Conservation (phyloP, 2,113 vertebrate species). For the Pluvialis apricaria region DNA sequence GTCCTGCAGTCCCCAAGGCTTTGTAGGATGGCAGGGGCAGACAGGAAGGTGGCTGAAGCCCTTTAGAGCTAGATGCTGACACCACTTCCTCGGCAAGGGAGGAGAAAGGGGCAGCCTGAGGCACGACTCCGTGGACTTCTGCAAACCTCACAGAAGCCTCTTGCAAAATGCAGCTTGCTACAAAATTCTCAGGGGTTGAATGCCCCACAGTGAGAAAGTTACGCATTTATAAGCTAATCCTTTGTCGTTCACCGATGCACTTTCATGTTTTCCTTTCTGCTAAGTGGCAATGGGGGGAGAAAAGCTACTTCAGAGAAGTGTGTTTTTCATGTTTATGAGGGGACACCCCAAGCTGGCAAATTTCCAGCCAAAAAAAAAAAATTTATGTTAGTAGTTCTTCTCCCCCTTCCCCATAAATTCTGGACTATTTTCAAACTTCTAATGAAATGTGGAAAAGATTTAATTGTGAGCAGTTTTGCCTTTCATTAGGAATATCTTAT, state of each 20-base stretch:
- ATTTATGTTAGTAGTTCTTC: neutral
- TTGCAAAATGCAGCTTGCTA: neutral
- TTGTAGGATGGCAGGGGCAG: rapidly evolving
- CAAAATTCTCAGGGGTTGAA: neutral
- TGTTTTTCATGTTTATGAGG: neutral
- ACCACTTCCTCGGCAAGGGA: neutral
- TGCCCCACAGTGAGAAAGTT: neutral
- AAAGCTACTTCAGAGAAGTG: neutral
- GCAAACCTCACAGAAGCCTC: neutral
- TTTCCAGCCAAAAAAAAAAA: neutral
- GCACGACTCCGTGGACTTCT: rapidly evolving
- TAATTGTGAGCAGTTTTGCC: neutral
- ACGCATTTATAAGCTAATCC: neutral
- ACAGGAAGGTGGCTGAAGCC: neutral
- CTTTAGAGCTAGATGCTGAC: neutral
- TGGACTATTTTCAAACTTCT: neutral
- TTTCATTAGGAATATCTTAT: neutral
- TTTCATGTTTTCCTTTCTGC: neutral
- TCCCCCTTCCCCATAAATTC: neutral
- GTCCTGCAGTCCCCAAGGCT: neutral
- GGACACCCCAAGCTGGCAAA: neutral
- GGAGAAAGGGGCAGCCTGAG: neutral
- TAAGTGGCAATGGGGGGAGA: rapidly evolving
- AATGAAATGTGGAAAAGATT: neutral
- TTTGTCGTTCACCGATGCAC: neutral